Evolutionary conservation across 2,113 vertebrate genomes (phyloP), one percentile per base, ranked within the genome.

Genomic region (Anguilla japonica): DNA sequence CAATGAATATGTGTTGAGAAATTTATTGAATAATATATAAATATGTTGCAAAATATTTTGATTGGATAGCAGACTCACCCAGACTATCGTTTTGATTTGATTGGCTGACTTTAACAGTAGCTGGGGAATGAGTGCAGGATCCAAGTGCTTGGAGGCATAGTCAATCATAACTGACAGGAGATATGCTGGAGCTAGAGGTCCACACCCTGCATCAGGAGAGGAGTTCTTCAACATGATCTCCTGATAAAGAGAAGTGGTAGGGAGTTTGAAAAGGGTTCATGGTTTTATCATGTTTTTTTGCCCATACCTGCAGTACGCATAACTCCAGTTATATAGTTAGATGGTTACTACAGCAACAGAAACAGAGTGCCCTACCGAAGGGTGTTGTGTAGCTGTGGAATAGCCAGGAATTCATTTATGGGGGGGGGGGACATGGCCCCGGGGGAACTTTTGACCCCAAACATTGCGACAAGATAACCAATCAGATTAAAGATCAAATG

Each of bases 131-230:
- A 98, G 96, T 81, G 95, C 94, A 40, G 97, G 96, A 86, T 97
- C 97, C 89, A 98, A 93, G 88, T 96, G 96, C 89, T 96, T 96
- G 83, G 97, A 96, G 0, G 97, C 95, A 39, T 98, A 96, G 89
- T 98, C 97, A 88, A 98, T 97, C 92, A 97, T 97, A 89, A 98
- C 93, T 79, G 97, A 97, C 83, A 98, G 94, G 89, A 98, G 96
- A 86, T 96, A 97, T 43, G 97, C 97, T 0, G 97, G 97, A 43
- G 96, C 96, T 83, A 98, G 91, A 40, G 95, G 94, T 1, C 95
- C 96, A 0, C 95, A 92, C 3, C 94, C 92, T 87, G 94, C 94
- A 90, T 95, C 94, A 34, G 95, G 95, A 84, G 92, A 95, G 14
- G 94, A 94, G 81, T 95, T 96, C 91, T 95, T 96, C 40, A 93